Evolutionary conservation across 1,140 invertebrate species (phyloP).

Genomic region (Drosophila ironensis): DNA sequence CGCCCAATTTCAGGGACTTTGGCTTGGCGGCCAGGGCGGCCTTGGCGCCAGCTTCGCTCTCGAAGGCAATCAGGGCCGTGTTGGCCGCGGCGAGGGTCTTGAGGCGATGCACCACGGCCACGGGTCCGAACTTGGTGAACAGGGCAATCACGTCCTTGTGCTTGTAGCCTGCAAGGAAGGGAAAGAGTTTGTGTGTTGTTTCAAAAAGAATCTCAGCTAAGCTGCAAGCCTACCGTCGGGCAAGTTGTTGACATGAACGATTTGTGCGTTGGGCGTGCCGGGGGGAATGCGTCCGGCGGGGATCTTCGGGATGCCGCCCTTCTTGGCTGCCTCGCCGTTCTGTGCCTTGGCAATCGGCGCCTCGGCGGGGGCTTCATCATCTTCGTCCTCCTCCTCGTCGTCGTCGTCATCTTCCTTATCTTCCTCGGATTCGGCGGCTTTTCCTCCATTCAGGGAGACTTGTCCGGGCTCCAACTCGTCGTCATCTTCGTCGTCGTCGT

Average conservation of each 20-base stretch:
- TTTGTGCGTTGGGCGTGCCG: slow-evolving; percentile 23
- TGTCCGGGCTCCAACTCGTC: slow-evolving; percentile 50
- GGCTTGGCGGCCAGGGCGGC: slow-evolving; percentile 47
- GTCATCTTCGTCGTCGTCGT: slow-evolving; percentile 20
- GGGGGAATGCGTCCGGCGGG: slow-evolving; percentile 23
- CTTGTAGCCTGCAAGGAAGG: slow-evolving; percentile 33
- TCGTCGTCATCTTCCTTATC: too few relatives aligned
- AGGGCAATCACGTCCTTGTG: slow-evolving; percentile 45
- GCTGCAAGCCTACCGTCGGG: slow-evolving; percentile 39
- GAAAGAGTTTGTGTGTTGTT: not conserved
- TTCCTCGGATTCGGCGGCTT: slow-evolving; percentile 15
- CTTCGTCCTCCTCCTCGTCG: too few relatives aligned
- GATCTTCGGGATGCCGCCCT: slow-evolving; percentile 56
- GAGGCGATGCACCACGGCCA: slow-evolving; percentile 27
- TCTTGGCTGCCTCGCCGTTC: slow-evolving; percentile 3
- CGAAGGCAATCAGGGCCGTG: slow-evolving; percentile 37
- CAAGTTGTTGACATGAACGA: slow-evolving; percentile 32
- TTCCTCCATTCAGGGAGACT: slow-evolving; percentile 5
- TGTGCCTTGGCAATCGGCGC: slow-evolving; percentile 28
- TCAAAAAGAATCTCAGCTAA: not conserved
- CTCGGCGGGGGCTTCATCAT: slow-evolving; percentile 43
- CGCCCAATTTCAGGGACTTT: slow-evolving; percentile 38
- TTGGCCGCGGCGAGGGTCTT: slow-evolving; percentile 17
- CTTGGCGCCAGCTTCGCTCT: slow-evolving; percentile 29
- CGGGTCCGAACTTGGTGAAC: slow-evolving; percentile 58